A percentile compares a stretch with the other conserved stretches of the same genome.
Conservation (phyloP, 1,140 invertebrate species). For the Conus ventricosus region DNA sequence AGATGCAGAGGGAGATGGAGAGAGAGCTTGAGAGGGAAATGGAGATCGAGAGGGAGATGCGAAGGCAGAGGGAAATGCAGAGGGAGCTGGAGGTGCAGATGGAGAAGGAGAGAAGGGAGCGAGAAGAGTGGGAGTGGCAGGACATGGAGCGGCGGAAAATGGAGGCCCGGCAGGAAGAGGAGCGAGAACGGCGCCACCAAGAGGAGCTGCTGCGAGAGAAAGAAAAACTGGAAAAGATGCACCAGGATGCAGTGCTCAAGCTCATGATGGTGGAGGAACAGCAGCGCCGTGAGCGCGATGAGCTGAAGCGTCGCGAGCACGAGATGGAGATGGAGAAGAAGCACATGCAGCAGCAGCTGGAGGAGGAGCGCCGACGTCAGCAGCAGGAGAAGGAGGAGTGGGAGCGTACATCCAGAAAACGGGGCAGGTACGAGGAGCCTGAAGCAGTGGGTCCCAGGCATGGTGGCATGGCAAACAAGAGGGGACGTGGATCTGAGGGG, state of each 20-base stretch:
- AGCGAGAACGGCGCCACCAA: not conserved
- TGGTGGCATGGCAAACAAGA: not conserved
- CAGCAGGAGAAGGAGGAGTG: not conserved
- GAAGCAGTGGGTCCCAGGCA: no score
- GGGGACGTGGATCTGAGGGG: not conserved
- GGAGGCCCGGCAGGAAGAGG: not conserved
- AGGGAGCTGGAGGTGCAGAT: not conserved
- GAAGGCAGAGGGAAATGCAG: not conserved
- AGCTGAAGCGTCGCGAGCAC: not conserved
- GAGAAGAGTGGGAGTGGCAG: not conserved
- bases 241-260: not conserved
- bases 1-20: no score
- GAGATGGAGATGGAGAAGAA: not conserved
- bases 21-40: no score
- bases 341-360: not conserved
- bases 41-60: not conserved
- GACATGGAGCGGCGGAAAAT: not conserved
- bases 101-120: not conserved
- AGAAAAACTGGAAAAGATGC: not conserved
- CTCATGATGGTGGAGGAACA: not conserved
- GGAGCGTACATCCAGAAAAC: not conserved
- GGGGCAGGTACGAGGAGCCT: not conserved
- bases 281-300: not conserved
- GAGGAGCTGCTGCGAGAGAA: not conserved
- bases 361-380: not conserved